Evolutionary conservation across 2,888 invertebrate species (phyloP), one percentile per base, ranked within the genome.

Genomic region (Leptarthrus brevirostris): DNA sequence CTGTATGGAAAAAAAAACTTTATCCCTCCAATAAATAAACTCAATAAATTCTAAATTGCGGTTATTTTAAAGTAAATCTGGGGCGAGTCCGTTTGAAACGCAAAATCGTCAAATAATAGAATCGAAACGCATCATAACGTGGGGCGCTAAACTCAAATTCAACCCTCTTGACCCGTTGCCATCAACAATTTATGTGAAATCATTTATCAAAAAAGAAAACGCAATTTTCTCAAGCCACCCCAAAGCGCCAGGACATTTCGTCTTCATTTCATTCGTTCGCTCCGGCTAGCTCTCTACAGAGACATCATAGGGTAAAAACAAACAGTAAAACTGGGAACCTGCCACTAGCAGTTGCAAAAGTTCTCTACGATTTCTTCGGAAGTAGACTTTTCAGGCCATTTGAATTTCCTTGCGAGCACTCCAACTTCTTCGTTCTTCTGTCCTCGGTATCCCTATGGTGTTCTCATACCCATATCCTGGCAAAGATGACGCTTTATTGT

Each of bases 121-220:
- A 53, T n/a, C n/a, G n/a, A 22, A 24, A 10, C 22, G 8, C 44
- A 3, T 34, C 52, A 20, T 53, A 53, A 36, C 53, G n/a, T n/a
- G 56, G 34, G 72, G 44, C 26, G 54, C 56, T 44, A 56, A 72
- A 58, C 56, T 72, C n/a, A 72, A 56, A 56, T 56, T 47, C 56
- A 56, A 56, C 72, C 72, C 70, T 71, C 70, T 70, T 49, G 69
- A 64, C 66, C 75, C 73, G 24, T 30, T 54, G 75, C 53, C 64
- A 73, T 75, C 71, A 75, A 73, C 61, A 73, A 75, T 75, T 75
- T 75, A 75, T 54, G 75, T 73, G 73, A 49, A 75, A 75, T 75
- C 75, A 75, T 75, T 75, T 73, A 73, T 75, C 75, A 75, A 73
- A 73, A 61, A 75, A 70, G 53, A 75, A 75, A 75, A 66, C 66